Conservation (phyloP, 2,888 invertebrate species). For the Silvanus unidentatus region DNA sequence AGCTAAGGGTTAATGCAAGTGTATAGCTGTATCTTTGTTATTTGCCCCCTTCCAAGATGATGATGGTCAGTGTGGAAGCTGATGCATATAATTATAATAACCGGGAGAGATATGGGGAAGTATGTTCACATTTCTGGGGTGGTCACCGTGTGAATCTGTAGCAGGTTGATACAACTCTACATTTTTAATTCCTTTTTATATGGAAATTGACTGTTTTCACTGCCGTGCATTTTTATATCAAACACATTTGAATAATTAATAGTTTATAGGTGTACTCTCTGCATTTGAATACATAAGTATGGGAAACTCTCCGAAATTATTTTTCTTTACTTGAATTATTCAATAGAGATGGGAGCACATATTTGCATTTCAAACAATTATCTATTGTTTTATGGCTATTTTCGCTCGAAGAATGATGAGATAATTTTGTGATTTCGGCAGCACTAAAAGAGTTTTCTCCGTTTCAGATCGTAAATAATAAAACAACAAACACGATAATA, state of each 20-base stretch:
- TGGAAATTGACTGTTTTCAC: conserved; percentile 27
- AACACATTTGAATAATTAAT: neutral
- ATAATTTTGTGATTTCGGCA: too few species aligned
- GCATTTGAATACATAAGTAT: conserved; percentile 23
- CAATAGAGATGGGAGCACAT: neutral
- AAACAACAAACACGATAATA: too few species aligned
- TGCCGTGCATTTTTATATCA: neutral
- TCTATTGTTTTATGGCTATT: too few species aligned
- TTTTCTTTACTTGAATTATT: conserved; percentile 1
- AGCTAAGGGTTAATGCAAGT: conserved; percentile 26
- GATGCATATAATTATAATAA: neutral
- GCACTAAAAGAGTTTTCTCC: too few species aligned
- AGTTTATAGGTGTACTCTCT: too few species aligned
- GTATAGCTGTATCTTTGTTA: conserved; percentile 25
- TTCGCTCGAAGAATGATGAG: too few species aligned
- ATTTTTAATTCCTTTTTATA: conserved; percentile 34
- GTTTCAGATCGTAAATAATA: too few species aligned
- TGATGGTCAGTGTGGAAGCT: conserved; percentile 14
- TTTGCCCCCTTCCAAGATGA: conserved; percentile 21
- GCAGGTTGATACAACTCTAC: conserved; percentile 38
- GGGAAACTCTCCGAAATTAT: conserved; percentile 19
- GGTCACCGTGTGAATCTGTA: conserved; percentile 38
- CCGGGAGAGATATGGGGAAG: conserved; percentile 21
- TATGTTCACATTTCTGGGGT: conserved; percentile 23
- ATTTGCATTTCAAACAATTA: too few species aligned